Conservation (phyloP, 1,140 invertebrate genomes). For the Odontomachus brunneus region DNA sequence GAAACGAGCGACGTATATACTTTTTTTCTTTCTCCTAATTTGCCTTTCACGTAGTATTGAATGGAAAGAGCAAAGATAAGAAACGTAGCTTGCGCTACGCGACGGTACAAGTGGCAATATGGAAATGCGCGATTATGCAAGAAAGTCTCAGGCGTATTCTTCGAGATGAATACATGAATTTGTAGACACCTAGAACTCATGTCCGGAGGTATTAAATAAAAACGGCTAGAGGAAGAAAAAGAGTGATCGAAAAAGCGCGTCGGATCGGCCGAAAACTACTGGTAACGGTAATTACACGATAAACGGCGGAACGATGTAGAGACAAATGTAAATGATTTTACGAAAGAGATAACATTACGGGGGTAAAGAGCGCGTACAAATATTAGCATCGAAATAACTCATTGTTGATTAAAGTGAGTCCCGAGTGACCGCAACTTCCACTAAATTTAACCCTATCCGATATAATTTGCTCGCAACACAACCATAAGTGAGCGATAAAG, state of each 20-base stretch:
- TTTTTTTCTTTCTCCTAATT: neutral
- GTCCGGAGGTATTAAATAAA: slow-evolving; percentile 30
- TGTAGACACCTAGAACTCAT: slow-evolving; percentile 28
- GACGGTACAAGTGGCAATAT: slow-evolving; percentile 31
- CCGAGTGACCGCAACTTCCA: slow-evolving; percentile 31
- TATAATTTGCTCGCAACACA: slow-evolving; percentile 15
- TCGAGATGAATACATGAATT: slow-evolving; percentile 52
- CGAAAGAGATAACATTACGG: neutral
- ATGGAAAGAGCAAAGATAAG: slow-evolving; percentile 8
- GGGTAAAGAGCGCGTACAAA: neutral
- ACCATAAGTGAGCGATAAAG: slow-evolving; percentile 57
- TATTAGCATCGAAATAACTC: slow-evolving; percentile 11
- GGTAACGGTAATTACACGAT: too few species aligned
- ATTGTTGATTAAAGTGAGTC: slow-evolving; percentile 48
- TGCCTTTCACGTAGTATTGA: neutral
- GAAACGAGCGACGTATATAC: neutral
- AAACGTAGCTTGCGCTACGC: neutral
- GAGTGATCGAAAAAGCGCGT: too few species aligned
- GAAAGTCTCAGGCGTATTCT: slow-evolving; percentile 28
- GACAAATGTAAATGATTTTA: too few species aligned
- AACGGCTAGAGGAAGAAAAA: neutral
- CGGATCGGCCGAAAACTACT: too few species aligned
- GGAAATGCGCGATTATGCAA: slow-evolving; percentile 49
- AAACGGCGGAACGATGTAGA: too few species aligned
- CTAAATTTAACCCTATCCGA: slow-evolving; percentile 52